Percentiles rank a stretch among this genome's conserved stretches.
Conservation (phyloP, 2,113 vertebrate genomes). For the Rousettus leschenaultii region DNA sequence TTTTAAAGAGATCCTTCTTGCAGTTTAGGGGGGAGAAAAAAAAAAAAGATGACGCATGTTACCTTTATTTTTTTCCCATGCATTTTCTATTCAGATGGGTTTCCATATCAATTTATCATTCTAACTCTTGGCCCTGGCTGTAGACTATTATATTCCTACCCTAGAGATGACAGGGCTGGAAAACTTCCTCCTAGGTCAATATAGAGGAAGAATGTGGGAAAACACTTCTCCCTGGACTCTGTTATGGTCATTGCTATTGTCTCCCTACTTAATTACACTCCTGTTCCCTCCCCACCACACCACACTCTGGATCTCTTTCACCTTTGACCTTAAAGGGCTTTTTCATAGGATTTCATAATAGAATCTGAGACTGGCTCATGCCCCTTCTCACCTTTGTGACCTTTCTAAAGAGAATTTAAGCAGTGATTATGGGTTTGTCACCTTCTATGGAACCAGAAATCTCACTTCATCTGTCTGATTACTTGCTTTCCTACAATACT, state of each 20-base stretch:
- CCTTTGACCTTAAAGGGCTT: neutral
- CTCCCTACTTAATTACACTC: accelerated
- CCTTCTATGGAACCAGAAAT: neutral
- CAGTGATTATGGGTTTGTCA: neutral
- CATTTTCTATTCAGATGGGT: neutral
- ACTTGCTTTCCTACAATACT: neutral
- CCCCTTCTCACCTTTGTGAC: accelerated
- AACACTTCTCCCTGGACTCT: accelerated
- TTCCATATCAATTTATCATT: neutral
- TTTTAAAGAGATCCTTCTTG: neutral
- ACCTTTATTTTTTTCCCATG: neutral
- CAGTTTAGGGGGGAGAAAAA: neutral
- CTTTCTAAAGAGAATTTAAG: neutral
- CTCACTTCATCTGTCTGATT: accelerated
- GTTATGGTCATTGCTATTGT: accelerated
- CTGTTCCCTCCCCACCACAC: accelerated
- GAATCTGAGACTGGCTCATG: neutral
- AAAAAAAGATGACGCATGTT: neutral
- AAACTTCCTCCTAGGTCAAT: neutral
- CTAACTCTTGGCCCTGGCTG: neutral
- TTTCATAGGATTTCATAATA: neutral
- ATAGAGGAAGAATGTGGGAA: accelerated
- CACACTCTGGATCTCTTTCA: neutral
- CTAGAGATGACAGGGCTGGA: neutral
- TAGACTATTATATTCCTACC: neutral